Conservation (phyloP, 2,797 vertebrate species). For the Falco peregrinus region DNA sequence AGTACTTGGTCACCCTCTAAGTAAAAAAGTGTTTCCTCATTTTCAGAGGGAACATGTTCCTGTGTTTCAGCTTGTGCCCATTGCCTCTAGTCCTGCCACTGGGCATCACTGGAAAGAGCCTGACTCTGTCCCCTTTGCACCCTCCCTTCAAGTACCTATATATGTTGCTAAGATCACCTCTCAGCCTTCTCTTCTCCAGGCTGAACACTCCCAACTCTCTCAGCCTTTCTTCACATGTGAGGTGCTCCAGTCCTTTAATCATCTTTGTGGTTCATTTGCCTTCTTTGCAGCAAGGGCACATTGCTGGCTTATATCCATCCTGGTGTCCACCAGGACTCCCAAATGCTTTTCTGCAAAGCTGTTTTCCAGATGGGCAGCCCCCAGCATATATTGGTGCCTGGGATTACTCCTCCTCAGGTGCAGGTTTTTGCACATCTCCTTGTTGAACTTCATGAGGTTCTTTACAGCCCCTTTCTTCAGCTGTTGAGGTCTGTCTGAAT, state of each 20-base stretch:
- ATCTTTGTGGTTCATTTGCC: background rate
- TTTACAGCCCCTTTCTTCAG: background rate
- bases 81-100: background rate
- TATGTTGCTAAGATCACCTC: fast-evolving
- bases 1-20: fast-evolving
- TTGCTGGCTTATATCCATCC: background rate
- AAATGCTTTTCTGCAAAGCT: background rate
- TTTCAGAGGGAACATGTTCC: background rate
- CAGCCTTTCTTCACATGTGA: background rate
- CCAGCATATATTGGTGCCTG: background rate
- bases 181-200: background rate
- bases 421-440: background rate
- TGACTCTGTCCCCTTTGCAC: background rate
- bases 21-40: background rate
- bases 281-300: background rate
- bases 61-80: background rate
- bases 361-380: background rate
- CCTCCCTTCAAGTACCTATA: background rate
- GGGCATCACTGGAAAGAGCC: background rate
- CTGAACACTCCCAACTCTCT: background rate
- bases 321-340: background rate
- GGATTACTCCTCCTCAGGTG: background rate
- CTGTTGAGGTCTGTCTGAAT: background rate
- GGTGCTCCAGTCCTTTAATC: background rate
- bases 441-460: background rate